A percentile compares a stretch with the other conserved stretches of the same genome.
These are phyloP conservation scores for Cordilura impudica DNA, from an alignment of 2,888 invertebrate genomes.

Conservation along the genomic window DNA sequence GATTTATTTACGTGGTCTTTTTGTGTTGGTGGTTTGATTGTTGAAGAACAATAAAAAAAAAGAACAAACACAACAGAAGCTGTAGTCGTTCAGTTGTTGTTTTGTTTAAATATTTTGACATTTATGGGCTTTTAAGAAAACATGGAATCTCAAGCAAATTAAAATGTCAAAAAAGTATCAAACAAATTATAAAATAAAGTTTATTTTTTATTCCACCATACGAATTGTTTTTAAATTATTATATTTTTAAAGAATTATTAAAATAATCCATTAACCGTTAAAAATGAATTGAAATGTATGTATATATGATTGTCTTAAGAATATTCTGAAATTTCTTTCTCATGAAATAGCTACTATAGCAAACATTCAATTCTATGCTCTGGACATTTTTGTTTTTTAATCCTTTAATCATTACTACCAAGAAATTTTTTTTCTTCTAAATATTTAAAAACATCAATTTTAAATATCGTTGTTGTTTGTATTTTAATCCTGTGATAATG, in stretches of 20 bases:
- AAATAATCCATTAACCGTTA: not conserved
- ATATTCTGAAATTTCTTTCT: constrained; percentile 27
- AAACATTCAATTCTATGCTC: not conserved
- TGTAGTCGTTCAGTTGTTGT: constrained; percentile 17
- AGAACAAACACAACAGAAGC: constrained; percentile 47
- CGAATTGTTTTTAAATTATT: constrained; percentile 25
- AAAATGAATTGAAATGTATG: not conserved
- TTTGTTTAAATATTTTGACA: constrained; percentile 42
- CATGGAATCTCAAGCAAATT: not conserved
- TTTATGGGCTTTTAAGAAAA: constrained; percentile 29
- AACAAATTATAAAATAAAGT: not conserved
- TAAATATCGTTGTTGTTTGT: constrained; percentile 30
- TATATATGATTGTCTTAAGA: not conserved
- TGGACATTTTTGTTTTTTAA: constrained; percentile 38
- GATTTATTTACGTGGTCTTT: not conserved
- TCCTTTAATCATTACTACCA: constrained; percentile 56
- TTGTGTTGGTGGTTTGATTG: not conserved
- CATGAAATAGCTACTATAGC: constrained; percentile 42
- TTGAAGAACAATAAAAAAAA: constrained; percentile 13
- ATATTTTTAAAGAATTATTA: not conserved
- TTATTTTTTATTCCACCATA: not conserved
- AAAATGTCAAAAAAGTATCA: not conserved
- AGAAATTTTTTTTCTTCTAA: constrained; percentile 36
- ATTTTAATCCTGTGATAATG: constrained; percentile 44
- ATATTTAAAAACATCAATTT: constrained; percentile 18